Base-by-base conservation (phyloP, 1,140 invertebrate genomes). In the Papilio aristodemus region DNA sequence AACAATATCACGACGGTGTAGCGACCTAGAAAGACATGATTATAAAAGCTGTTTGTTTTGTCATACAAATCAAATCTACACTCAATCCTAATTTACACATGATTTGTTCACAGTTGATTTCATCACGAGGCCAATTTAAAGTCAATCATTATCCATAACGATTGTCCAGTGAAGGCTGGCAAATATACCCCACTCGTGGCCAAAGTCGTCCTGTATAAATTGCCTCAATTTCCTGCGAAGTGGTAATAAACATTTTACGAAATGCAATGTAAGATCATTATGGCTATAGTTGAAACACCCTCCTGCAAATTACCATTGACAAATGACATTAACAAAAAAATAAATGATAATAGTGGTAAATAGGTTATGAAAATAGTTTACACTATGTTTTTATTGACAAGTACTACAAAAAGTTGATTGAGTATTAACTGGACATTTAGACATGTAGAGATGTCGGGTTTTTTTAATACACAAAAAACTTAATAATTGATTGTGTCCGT, bases 21-120 rank as follows among this genome's bases (percentile, higher is more conserved):
- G 74, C 71, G 81, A 70, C 83, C 80, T 85, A 86, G 78, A 86
- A 85, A 82, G 78, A 77, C 68, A 79, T 77, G 75, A 80, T 79
- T 80, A 72, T 71, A 66, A 75, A 72, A 60, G 59, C 59, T 37
- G 17, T 38, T 62, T 38, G 17, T 39, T 62, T 37, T 62, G 37
- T 38, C 59, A 38, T 36, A 62, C 59, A 62, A 19, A 62, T 62
- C 59, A 62, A 62, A 62, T 38, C 17, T 17, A 36, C 36, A 14
- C 14, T 32, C 6, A 32, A 32, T 54, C 19, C 46, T 54, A 54
- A 39, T 38, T 58, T 68, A 11, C n/a, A 25, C 43, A 17, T 60
- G 25, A 63, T 54, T 54, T 62, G 32, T 54, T 22, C 46, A 22
- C 27, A 22, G 22, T 46, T 64, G 25, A 58, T 64, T 69, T 66